Conservation (phyloP, 2,113 vertebrate genomes). For the Syngnathus floridae region DNA sequence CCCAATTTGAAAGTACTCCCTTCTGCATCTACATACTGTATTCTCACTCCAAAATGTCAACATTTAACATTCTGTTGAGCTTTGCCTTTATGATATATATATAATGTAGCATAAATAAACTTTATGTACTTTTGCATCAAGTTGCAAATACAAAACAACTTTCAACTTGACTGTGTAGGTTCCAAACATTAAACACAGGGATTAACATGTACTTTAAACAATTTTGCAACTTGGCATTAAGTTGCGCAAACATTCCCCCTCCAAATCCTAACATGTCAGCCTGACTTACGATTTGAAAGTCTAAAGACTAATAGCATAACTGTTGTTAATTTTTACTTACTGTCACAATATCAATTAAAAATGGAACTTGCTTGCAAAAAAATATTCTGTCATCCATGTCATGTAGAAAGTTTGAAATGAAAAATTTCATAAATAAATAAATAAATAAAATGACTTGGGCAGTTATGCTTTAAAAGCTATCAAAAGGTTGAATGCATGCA, state of each 20-base stretch:
- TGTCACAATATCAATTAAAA: neutral
- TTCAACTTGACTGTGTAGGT: neutral
- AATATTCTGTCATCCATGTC: neutral
- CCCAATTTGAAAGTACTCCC: neutral
- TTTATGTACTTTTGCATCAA: constrained; percentile 21
- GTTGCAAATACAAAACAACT: constrained; percentile 26
- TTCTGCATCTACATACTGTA: neutral
- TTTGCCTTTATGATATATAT: neutral
- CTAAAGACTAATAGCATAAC: neutral
- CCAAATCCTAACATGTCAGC: neutral
- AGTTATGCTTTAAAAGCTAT: neutral
- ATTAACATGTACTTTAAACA: neutral
- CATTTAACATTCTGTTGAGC: neutral
- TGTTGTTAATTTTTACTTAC: neutral
- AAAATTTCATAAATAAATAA: neutral
- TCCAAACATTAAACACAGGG: neutral
- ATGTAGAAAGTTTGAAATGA: neutral
- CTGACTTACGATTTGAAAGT: neutral
- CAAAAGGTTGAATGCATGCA: too few relatives aligned
- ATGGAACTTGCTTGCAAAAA: neutral
- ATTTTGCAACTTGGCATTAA: neutral
- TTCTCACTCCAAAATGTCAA: neutral
- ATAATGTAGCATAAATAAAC: constrained; percentile 17
- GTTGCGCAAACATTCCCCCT: neutral
- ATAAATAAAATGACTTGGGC: neutral